phyloP scores from a whole-genome alignment of 2,113 vertebrate species.

The Xiphias gladius region DNA sequence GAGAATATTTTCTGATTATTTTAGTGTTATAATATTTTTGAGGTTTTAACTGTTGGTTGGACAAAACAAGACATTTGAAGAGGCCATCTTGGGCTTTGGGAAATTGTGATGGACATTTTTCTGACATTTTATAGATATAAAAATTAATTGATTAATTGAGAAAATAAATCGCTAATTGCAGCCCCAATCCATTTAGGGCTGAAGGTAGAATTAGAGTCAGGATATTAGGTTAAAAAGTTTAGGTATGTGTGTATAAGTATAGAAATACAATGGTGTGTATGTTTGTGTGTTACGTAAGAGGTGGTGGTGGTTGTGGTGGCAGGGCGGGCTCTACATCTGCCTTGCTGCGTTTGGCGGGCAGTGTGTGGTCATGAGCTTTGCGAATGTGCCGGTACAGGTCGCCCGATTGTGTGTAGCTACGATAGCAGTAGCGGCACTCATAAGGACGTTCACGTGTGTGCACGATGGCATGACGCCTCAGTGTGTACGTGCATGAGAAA shows the following conservation, averaged over 20 bases:
- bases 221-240: background rate
- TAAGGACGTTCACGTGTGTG: conserved; percentile 94
- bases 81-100: background rate
- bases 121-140: too few relatives aligned
- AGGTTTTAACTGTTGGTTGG: background rate
- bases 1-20: background rate
- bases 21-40: background rate
- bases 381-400: conserved; percentile 95
- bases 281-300: conserved; percentile 61
- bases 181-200: background rate
- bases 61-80: accelerated
- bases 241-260: background rate
- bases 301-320: conserved; percentile 40
- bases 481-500: conserved; percentile 94
- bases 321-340: conserved; percentile 76
- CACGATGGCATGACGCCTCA: conserved; percentile 93
- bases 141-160: background rate
- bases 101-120: background rate
- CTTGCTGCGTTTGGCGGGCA: conserved; percentile 88
- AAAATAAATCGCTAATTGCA: background rate
- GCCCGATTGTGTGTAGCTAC: conserved; percentile 95
- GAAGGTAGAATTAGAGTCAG: background rate
- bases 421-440: conserved; percentile 93
- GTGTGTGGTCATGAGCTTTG: conserved; percentile 90
- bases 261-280: conserved; percentile 4